These are phyloP conservation scores for Promerops cafer DNA, from an alignment of 2,113 vertebrate genomes.

Conservation along the genomic window DNA sequence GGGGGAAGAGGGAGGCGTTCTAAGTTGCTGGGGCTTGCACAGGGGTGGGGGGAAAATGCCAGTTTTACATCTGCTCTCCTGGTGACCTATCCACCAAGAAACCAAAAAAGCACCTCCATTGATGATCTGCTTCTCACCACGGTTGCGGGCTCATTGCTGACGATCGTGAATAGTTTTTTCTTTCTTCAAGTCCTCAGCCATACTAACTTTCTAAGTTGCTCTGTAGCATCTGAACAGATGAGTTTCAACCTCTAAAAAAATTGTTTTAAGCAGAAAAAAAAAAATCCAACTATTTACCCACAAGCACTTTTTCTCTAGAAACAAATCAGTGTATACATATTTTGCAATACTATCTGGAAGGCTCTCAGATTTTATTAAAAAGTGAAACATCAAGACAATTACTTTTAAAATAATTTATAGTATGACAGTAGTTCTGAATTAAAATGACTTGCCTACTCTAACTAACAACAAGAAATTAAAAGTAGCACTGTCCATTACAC, in stretches of 20 bases:
- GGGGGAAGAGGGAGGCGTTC: not conserved
- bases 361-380: not conserved
- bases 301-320: not conserved
- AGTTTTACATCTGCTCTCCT: not conserved
- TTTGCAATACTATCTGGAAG: not conserved
- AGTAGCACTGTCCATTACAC: not conserved
- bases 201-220: not conserved
- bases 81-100: not conserved
- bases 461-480: not conserved
- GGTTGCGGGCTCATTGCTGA: not conserved
- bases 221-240: not conserved
- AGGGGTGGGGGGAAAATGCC: accelerated
- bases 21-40: not conserved
- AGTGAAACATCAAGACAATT: not conserved
- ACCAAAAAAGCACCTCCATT: not conserved
- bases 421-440: not conserved
- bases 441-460: not conserved
- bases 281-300: not conserved
- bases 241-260: not conserved
- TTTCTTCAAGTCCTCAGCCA: not conserved
- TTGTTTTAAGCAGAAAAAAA: not conserved
- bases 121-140: not conserved
- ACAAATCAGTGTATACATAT: not conserved
- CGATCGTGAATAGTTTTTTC: accelerated
- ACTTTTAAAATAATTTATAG: not conserved